phyloP scores from a whole-genome alignment of 2,113 vertebrate species.

The Otocyon megalotis region DNA sequence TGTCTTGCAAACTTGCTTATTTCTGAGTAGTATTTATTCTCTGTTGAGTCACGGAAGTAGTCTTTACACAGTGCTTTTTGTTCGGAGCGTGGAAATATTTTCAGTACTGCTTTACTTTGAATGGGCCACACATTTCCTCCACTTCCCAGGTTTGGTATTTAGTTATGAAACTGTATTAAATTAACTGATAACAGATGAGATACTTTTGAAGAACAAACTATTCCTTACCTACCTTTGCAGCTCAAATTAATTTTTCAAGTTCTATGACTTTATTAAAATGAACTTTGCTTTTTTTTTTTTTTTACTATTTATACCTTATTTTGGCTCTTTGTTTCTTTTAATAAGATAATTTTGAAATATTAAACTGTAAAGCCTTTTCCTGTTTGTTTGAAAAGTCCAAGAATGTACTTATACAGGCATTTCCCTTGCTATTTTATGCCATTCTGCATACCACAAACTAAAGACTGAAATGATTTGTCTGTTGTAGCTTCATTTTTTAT shows the following conservation, averaged over 20 bases:
- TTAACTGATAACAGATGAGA: constrained; percentile 65
- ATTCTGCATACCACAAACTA: constrained; percentile 79
- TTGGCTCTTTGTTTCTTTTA: constrained; percentile 64
- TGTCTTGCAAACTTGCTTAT: constrained; percentile 83
- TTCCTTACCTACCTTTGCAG: constrained; percentile 64
- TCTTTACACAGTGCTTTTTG: constrained; percentile 77
- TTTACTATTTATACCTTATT: constrained; percentile 58
- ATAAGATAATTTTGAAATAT: constrained; percentile 67
- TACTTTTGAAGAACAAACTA: constrained; percentile 72
- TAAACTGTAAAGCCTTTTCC: constrained; percentile 55
- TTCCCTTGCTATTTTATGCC: constrained; percentile 70
- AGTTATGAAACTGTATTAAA: constrained; percentile 54
- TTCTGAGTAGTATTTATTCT: constrained; percentile 74
- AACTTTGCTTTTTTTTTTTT: constrained; percentile 53
- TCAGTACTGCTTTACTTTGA: constrained; percentile 63
- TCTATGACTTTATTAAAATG: constrained; percentile 71
- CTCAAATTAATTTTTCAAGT: constrained; percentile 63
- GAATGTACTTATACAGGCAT: constrained; percentile 63
- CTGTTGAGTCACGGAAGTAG: constrained; percentile 70
- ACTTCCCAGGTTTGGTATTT: constrained; percentile 69
- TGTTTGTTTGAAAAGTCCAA: constrained; percentile 47
- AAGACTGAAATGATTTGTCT: constrained; percentile 68
- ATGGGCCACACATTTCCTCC: constrained; percentile 79
- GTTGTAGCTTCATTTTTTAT: constrained; percentile 45
- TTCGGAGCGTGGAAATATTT: constrained; percentile 69